A percentile compares a stretch with the other conserved stretches of the same genome.
These are phyloP conservation scores for Blastobasis lacticolella DNA, from an alignment of 2,888 invertebrate genomes.

Conservation along the genomic window DNA sequence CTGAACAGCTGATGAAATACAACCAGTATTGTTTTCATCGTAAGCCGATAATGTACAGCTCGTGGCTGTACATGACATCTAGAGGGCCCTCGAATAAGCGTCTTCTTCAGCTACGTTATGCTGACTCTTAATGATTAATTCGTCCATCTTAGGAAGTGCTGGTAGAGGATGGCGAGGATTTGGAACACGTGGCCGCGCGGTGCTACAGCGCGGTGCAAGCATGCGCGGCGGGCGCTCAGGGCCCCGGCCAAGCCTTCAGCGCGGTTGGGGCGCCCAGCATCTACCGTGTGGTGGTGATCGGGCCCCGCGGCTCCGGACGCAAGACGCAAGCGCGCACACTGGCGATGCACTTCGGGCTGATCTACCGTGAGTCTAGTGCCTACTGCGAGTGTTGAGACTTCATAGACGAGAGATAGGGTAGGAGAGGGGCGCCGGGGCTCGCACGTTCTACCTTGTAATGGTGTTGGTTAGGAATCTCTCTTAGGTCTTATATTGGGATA, in stretches of 20 bases:
- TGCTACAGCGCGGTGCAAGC: slow-evolving; percentile 54
- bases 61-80: too few relatives aligned
- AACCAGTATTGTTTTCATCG: too few relatives aligned
- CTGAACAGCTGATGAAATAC: too few relatives aligned
- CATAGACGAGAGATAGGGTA: too few relatives aligned
- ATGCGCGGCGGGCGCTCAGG: slow-evolving; percentile 42
- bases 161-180: slow-evolving; percentile 31
- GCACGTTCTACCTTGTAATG: too few relatives aligned
- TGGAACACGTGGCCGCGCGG: slow-evolving; percentile 32
- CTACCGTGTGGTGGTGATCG: slow-evolving; percentile 75
- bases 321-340: slow-evolving; percentile 68
- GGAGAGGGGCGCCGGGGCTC: too few relatives aligned
- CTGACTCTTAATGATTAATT: not conserved
- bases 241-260: slow-evolving; percentile 38
- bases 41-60: too few relatives aligned
- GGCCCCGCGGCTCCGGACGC: slow-evolving; percentile 75
- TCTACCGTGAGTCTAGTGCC: slow-evolving; percentile 35
- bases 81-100: too few relatives aligned
- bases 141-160: slow-evolving; percentile 36
- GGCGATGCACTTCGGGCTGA: slow-evolving; percentile 67
- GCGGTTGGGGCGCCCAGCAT: slow-evolving; percentile 63
- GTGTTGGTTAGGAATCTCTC: too few relatives aligned
- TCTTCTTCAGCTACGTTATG: too few relatives aligned
- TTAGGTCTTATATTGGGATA: too few relatives aligned
- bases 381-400: too few relatives aligned